A percentile compares a stretch with the other conserved stretches of the same genome.
Evolutionary conservation across 2,888 invertebrate species (phyloP).

Genomic region (Willowsia nigromaculata): DNA sequence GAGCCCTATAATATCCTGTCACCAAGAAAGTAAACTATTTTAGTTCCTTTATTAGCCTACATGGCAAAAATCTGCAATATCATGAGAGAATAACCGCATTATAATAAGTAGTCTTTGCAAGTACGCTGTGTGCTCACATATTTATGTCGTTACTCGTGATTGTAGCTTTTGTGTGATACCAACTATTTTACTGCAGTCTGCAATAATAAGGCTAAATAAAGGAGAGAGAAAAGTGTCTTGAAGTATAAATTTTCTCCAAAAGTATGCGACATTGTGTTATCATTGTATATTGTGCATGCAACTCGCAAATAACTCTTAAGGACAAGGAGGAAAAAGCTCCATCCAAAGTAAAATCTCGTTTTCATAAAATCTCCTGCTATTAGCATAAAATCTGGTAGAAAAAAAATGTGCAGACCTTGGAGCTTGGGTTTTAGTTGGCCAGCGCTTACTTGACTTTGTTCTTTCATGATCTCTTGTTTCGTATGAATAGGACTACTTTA

Average conservation of each 20-base stretch:
- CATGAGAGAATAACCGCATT: no score
- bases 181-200: not conserved
- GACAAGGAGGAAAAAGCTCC: not conserved
- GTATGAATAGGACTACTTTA: not conserved
- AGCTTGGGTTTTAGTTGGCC: not conserved
- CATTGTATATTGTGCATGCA: not conserved
- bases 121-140: not conserved
- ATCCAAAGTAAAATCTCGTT: constrained; percentile 24
- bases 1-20: no score
- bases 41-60: no score
- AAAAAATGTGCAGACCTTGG: constrained; percentile 14
- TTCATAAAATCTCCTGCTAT: not conserved
- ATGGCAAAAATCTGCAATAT: no score
- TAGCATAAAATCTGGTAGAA: constrained; percentile 8
- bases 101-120: not conserved
- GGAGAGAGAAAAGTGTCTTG: not conserved
- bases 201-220: not conserved
- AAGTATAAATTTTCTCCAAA: not conserved
- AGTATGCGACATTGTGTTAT: not conserved
- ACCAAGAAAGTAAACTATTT: no score
- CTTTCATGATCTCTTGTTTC: not conserved
- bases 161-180: not conserved
- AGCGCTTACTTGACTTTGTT: constrained; percentile 5
- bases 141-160: no score
- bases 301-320: not conserved